Conservation (phyloP, 2,113 vertebrate species). For the Xiphophorus maculatus region DNA sequence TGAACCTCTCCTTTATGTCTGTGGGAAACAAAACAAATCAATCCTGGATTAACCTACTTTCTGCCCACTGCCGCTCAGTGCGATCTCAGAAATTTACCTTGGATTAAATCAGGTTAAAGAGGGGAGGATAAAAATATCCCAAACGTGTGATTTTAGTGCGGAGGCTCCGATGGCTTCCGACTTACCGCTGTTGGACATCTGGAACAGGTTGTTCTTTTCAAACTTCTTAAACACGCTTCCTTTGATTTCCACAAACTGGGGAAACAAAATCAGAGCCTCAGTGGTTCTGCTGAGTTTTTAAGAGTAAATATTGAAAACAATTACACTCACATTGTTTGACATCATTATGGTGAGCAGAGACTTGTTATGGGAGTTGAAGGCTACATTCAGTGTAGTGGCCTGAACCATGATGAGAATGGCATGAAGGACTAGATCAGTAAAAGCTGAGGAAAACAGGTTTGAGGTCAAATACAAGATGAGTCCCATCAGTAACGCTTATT, state of each 20-base stretch:
- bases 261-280: background rate
- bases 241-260: conserved; percentile 99
- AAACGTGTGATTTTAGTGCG: background rate
- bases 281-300: background rate
- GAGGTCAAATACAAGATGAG: no score
- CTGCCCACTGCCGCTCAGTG: conserved; percentile 19
- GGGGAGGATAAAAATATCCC: conserved; percentile 3
- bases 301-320: background rate
- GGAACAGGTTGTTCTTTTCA: conserved; percentile 99
- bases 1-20: conserved; percentile 99
- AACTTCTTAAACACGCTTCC: conserved; percentile 99
- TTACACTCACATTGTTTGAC: conserved; percentile 95
- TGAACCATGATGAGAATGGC: conserved; percentile 99
- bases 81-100: conserved; percentile 53
- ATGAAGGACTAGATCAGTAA: conserved; percentile 86
- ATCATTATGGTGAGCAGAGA: conserved; percentile 99
- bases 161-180: background rate
- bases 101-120: conserved; percentile 32
- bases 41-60: conserved; percentile 74
- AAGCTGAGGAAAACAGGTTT: conserved; percentile 79
- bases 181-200: conserved; percentile 99
- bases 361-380: conserved; percentile 99
- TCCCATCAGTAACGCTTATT: no score
- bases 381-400: conserved; percentile 97
- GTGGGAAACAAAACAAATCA: conserved; percentile 67